Evolutionary conservation across 2,113 vertebrate species (phyloP).

Genomic region (Pelusios castaneus): DNA sequence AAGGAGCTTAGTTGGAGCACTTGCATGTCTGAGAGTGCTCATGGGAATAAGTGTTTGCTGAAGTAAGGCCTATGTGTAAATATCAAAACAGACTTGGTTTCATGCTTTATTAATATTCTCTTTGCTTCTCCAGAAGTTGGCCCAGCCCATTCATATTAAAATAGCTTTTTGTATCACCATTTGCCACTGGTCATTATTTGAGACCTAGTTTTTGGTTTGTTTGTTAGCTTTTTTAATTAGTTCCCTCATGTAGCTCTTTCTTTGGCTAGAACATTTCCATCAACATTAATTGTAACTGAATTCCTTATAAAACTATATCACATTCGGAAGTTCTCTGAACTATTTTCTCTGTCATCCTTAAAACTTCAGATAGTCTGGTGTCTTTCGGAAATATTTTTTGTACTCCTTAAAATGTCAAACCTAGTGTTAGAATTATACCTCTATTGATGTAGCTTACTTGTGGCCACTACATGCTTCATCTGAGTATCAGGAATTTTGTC

Average conservation of each 20-base stretch:
- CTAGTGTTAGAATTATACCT: neutral
- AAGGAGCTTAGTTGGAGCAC: neutral
- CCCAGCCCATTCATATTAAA: conserved; percentile 48
- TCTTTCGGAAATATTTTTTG: neutral
- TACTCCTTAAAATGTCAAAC: neutral
- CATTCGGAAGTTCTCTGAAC: conserved; percentile 44
- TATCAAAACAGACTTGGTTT: conserved; percentile 29
- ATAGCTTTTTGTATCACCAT: conserved; percentile 19
- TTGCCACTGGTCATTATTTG: neutral
- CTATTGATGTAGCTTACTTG: conserved; percentile 19
- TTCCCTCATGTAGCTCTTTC: conserved; percentile 36
- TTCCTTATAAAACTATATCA: conserved; percentile 51
- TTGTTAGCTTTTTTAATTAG: conserved; percentile 53
- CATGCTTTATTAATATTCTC: conserved; percentile 14
- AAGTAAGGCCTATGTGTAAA: neutral
- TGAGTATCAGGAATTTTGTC: neutral
- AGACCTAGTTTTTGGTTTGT: neutral
- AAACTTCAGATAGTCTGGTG: neutral
- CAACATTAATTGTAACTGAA: conserved; percentile 38
- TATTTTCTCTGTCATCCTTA: conserved; percentile 35
- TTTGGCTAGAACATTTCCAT: conserved; percentile 45
- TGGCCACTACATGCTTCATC: neutral
- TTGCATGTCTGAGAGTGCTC: neutral
- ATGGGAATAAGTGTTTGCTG: neutral
- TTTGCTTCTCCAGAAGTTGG: conserved; percentile 24